These are phyloP conservation scores for Triops longicaudatus DNA, from an alignment of 1,140 invertebrate species.

Conservation along the genomic window DNA sequence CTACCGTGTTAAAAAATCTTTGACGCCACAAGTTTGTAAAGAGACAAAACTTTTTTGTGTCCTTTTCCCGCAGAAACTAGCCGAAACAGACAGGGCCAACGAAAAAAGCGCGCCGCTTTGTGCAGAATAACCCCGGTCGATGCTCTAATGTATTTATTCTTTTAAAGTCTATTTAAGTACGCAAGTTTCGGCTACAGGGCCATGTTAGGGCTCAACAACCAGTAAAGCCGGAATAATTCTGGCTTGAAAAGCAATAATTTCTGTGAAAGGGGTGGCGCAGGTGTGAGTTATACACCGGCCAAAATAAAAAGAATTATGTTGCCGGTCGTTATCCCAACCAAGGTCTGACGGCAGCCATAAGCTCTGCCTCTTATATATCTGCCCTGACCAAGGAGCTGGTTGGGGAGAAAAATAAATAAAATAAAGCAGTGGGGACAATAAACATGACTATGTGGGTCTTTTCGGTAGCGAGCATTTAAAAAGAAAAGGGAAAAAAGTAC, in stretches of 20 bases:
- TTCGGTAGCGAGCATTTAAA: too few relatives aligned
- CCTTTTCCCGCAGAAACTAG: too few relatives aligned
- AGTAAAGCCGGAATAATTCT: neutral
- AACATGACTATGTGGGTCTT: too few relatives aligned
- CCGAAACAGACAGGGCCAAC: too few relatives aligned
- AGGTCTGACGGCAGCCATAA: neutral
- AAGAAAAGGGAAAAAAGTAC: too few relatives aligned
- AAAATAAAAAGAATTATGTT: constrained; percentile 7
- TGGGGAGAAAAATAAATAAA: neutral
- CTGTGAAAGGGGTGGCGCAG: neutral
- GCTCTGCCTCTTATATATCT: neutral
- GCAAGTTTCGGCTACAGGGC: neutral
- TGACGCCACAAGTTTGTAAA: too few relatives aligned
- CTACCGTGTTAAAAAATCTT: too few relatives aligned
- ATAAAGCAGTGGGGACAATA: neutral
- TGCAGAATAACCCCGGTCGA: too few relatives aligned
- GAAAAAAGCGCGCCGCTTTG: too few relatives aligned
- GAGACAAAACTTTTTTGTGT: too few relatives aligned
- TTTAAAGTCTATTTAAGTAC: neutral
- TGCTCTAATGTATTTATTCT: too few relatives aligned
- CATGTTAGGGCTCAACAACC: neutral
- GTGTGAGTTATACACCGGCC: neutral
- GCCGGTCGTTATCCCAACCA: neutral
- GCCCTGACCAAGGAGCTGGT: neutral
- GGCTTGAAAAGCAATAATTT: neutral